Evolutionary conservation across 2,113 vertebrate species (phyloP).

Genomic region (Ophthalmolycus amberensis): DNA sequence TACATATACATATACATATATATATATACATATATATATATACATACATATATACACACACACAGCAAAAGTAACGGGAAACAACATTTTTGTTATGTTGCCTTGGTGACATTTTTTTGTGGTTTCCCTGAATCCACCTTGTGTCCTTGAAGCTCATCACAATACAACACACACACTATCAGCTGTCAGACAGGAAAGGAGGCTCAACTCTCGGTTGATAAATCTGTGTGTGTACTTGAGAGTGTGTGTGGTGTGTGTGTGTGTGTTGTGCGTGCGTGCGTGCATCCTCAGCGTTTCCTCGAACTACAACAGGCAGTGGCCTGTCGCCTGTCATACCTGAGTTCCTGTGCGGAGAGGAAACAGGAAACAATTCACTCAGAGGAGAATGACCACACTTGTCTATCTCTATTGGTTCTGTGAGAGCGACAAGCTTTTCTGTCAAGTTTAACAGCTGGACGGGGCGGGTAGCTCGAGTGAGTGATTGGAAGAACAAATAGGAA

Average conservation of each 20-base stretch:
- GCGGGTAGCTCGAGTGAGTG: constrained; percentile 1
- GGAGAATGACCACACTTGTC: constrained; percentile 43
- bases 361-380: constrained; percentile 65
- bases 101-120: constrained; percentile 9
- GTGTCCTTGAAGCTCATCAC: constrained; percentile 60
- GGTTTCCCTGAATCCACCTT: constrained; percentile 18
- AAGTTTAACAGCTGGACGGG: constrained; percentile 65
- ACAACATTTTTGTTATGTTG: constrained; percentile 25
- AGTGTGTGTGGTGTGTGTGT: background rate
- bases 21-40: too few species aligned
- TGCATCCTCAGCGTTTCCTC: constrained; percentile 50
- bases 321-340: constrained; percentile 47
- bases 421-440: constrained; percentile 39
- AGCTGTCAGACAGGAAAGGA: constrained; percentile 66
- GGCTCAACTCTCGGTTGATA: constrained; percentile 20
- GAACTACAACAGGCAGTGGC: constrained; percentile 16
- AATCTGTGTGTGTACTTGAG: constrained; percentile 5
- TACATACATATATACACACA: too few species aligned
- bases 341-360: constrained; percentile 68
- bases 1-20: too few species aligned
- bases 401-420: constrained; percentile 36
- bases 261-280: background rate
- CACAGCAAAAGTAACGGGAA: background rate
- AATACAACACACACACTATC: constrained; percentile 35
- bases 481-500: constrained; percentile 31